Conservation (phyloP, 2,888 invertebrate genomes). For the Conomelus anceps region DNA sequence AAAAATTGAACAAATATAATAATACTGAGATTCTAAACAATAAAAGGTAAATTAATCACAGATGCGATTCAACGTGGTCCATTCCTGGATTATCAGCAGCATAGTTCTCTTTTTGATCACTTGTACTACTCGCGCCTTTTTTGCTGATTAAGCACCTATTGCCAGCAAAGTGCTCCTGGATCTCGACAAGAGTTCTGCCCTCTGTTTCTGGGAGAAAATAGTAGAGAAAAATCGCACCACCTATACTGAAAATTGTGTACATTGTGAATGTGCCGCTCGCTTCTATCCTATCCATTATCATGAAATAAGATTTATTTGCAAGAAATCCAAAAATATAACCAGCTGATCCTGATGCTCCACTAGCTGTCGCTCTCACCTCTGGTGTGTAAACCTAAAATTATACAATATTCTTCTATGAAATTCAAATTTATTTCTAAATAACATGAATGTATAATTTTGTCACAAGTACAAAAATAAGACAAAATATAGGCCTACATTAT, state of each 20-base stretch:
- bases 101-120: slow-evolving; percentile 38
- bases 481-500: too few relatives aligned
- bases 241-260: slow-evolving; percentile 43
- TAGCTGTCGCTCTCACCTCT: slow-evolving; percentile 61
- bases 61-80: slow-evolving; percentile 29
- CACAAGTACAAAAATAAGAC: too few relatives aligned
- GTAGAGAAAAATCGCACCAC: slow-evolving; percentile 59
- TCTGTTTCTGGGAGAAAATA: slow-evolving; percentile 75
- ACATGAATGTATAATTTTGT: neutral
- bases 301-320: slow-evolving; percentile 61
- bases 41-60: slow-evolving; percentile 15
- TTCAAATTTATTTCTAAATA: neutral
- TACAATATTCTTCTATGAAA: neutral
- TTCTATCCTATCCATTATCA: slow-evolving; percentile 27
- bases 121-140: slow-evolving; percentile 36
- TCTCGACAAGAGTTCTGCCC: slow-evolving; percentile 63
- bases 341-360: slow-evolving; percentile 63
- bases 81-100: slow-evolving; percentile 40
- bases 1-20: neutral
- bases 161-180: slow-evolving; percentile 62
- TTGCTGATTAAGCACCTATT: slow-evolving; percentile 43
- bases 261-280: slow-evolving; percentile 34
- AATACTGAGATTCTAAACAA: neutral
- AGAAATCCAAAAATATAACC: slow-evolving; percentile 71
- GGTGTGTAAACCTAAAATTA: slow-evolving; percentile 53